These are phyloP conservation scores for Aphelenchoides bicaudatus DNA, from an alignment of 2,888 invertebrate species.

Conservation along the genomic window DNA sequence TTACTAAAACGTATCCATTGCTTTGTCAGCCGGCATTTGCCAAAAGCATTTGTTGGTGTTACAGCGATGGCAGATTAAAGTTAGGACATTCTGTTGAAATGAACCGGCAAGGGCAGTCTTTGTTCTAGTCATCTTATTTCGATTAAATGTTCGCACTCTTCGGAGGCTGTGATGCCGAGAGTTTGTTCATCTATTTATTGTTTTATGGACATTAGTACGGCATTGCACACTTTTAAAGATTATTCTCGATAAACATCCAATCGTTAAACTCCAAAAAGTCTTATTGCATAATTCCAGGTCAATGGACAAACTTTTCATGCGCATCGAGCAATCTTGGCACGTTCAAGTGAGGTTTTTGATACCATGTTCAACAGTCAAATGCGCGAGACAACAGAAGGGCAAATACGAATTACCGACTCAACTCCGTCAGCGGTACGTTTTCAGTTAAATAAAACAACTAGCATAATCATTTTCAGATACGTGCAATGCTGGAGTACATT, in stretches of 20 bases:
- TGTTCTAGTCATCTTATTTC: neutral
- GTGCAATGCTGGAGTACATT: constrained; percentile 55
- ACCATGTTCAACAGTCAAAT: constrained; percentile 53
- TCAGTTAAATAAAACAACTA: constrained; percentile 9
- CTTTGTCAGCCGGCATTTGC: too few relatives aligned
- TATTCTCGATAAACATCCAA: too few relatives aligned
- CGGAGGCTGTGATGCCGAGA: too few relatives aligned
- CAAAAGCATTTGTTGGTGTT: too few relatives aligned
- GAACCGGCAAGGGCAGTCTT: too few relatives aligned
- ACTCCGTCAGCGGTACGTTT: constrained; percentile 44
- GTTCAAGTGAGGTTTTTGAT: constrained; percentile 51
- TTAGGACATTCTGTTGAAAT: too few relatives aligned
- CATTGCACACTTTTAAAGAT: too few relatives aligned
- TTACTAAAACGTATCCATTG: too few relatives aligned
- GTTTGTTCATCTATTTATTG: neutral
- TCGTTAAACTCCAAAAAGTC: too few relatives aligned
- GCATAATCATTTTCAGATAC: constrained; percentile 31
- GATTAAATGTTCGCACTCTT: neutral
- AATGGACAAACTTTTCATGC: constrained; percentile 45
- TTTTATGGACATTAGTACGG: too few relatives aligned
- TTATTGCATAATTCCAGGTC: too few relatives aligned
- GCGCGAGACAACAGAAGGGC: constrained; percentile 54
- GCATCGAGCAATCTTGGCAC: constrained; percentile 53
- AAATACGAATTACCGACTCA: constrained; percentile 53
- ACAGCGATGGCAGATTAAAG: too few relatives aligned